Base-by-base conservation (phyloP, 2,888 invertebrate genomes). In the Trichacis sp. region DNA sequence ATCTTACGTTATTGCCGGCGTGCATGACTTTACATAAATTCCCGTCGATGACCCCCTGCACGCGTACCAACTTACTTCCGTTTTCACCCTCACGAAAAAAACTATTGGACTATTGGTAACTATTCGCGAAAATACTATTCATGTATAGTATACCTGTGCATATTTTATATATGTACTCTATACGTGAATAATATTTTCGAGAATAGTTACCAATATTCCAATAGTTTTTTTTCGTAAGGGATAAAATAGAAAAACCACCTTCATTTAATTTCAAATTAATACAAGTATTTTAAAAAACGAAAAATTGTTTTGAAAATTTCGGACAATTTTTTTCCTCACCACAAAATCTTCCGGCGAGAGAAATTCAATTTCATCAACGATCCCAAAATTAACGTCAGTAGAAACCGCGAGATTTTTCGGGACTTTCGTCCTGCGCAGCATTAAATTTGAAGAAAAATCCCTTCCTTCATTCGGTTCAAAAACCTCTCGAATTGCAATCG, bases 331-430 rank as follows among this genome's bases (percentile, higher is more conserved):
- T 15, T n/a, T n/a, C 17, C 20, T 59, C 54, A 82, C 82, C 71
- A 55, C 77, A 42, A 96, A 89, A 84, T 96, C 94, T 77, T 87
- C 88, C 0, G 95, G 93, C 33, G 90, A 87, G 82, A 93, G 94
- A 81, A 91, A 95, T 81, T 93, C 88, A 51, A 92, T 88, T 81
- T 94, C 94, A 36, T 91, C 91, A 0, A 88, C 87, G 24, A 88
- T 85, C 85, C 94, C 94, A 86, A 93, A 77, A 56, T 89, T 91
- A 50, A 89, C 87, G 0, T 90, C 87, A 0, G 92, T 91, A 76
- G 90, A 91, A 9, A 87, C 85, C 85, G 88, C 83, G n/a, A 87
- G 79, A 76, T 89, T 88, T 83, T 92, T 93, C 0, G 93, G 92
- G 18, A 95, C 85, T 84, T 91, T 93, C 50, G 88, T 92, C 83